Base-by-base conservation (phyloP, 2,888 invertebrate species). In the Seladonia tumulorum region DNA sequence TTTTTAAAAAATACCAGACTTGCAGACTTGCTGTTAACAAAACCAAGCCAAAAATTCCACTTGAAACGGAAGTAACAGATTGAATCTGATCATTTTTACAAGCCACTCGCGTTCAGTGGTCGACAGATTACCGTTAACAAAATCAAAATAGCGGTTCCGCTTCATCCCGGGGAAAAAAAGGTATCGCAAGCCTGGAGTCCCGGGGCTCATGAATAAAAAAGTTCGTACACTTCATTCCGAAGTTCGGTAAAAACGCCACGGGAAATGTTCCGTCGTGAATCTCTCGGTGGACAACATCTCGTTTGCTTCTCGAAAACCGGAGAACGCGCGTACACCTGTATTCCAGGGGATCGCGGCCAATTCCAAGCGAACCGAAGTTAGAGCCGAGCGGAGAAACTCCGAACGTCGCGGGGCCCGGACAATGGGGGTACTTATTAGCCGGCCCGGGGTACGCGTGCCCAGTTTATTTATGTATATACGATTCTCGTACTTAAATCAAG, bases 381-480 rank as follows among this genome's bases (percentile, higher is more conserved):
- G 57, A 57, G 7, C 49, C 22, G 5, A n/a, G 22, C 29, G 47
- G n/a, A n/a, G 47, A 47, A 76, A 66, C 35, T 66, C n/a, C 14
- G 35, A 42, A 16, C 35, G 1, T 25, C 57, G n/a, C 42, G 10
- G 10, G 14, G 14, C 16, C n/a, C 29, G 72, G 8, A 18, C 47
- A 49, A 49, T 4, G 5, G 1, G 8, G 22, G n/a, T 53, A 53
- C 47, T 57, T 53, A 73, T 63, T 63, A 68, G 16, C 18, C 35
- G 42, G n/a, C 0, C 29, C 35, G 35, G 39, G 29, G 14, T 25
- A 14, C 16, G 5, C n/a, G 22, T 29, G 12, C 18, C 16, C 10
- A 5, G 16, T 66, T 83, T 47, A 76, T 83, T 79, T 57, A 42
- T 81, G 74, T n/a, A 35, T 35, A 35, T 35, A 35, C 45, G 35